phyloP scores from a whole-genome alignment of 2,888 invertebrate genomes.

The Agonopterix subpropinquella region DNA sequence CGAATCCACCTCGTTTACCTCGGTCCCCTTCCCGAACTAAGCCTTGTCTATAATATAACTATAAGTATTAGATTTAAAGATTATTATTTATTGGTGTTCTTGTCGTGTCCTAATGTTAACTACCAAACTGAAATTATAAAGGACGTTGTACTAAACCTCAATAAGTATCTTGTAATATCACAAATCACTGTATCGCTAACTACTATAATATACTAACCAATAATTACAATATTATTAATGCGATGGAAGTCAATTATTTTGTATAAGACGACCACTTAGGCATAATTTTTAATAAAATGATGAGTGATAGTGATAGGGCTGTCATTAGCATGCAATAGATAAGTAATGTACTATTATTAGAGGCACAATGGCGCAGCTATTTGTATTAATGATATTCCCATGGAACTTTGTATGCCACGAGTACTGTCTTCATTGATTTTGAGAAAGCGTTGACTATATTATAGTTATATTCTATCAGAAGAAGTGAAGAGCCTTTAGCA shows the following conservation, averaged over 20 bases:
- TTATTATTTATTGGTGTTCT: conserved; percentile 68
- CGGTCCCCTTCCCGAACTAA: conserved; percentile 25
- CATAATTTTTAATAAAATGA: conserved; percentile 3
- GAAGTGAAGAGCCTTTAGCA: too few species aligned
- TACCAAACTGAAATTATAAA: conserved; percentile 60
- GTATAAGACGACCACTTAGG: conserved; percentile 6
- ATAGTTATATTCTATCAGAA: too few species aligned
- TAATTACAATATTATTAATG: conserved; percentile 38
- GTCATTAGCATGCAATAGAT: conserved; percentile 1
- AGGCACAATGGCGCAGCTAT: conserved; percentile 65
- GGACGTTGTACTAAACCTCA: conserved; percentile 67
- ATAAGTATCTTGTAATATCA: conserved; percentile 71
- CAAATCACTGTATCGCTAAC: conserved; percentile 68
- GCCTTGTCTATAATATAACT: conserved; percentile 18
- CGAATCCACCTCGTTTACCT: conserved; percentile 1
- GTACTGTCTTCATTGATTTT: too few species aligned
- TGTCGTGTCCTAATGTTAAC: conserved; percentile 61
- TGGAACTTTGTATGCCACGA: not conserved
- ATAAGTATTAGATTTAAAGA: conserved; percentile 19
- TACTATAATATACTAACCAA: conserved; percentile 47
- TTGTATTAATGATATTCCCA: not conserved
- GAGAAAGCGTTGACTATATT: too few species aligned
- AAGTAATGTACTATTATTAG: conserved; percentile 2
- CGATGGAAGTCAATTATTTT: conserved; percentile 40
- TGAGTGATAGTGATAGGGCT: conserved; percentile 1